Evolutionary conservation across 2,797 vertebrate species (phyloP).

Genomic region (Rhinichthys osculus): DNA sequence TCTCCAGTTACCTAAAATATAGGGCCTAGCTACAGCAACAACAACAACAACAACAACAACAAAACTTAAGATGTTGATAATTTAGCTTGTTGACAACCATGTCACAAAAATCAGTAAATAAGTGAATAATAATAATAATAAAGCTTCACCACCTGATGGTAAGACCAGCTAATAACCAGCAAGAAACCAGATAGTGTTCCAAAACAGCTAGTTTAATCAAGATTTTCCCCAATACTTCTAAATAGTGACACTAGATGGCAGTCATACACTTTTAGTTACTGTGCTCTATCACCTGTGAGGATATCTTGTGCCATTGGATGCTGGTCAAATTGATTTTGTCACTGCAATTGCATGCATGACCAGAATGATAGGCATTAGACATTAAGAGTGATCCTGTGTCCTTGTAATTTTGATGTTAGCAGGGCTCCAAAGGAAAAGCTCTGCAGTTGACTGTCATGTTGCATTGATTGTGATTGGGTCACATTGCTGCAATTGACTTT

Average conservation of each 20-base stretch:
- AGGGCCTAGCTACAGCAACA: too few relatives aligned
- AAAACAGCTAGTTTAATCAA: not conserved
- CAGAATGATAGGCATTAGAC: not conserved
- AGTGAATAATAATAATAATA: not conserved
- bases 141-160: not conserved
- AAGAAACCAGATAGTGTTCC: not conserved
- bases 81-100: not conserved
- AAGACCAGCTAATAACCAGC: not conserved
- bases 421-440: not conserved
- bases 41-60: too few relatives aligned
- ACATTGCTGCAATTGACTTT: constrained; percentile 41
- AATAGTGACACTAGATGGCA: constrained; percentile 22
- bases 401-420: not conserved
- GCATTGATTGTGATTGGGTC: constrained; percentile 18
- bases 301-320: not conserved
- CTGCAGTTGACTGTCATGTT: not conserved
- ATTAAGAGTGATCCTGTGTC: not conserved
- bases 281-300: not conserved
- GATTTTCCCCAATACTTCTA: not conserved
- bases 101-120: not conserved
- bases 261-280: not conserved
- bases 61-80: not conserved
- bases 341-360: not conserved
- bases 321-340: not conserved
- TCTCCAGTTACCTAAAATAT: not conserved